phyloP scores from a whole-genome alignment of 2,113 vertebrate genomes.

The Ivindomyrus marchei region DNA sequence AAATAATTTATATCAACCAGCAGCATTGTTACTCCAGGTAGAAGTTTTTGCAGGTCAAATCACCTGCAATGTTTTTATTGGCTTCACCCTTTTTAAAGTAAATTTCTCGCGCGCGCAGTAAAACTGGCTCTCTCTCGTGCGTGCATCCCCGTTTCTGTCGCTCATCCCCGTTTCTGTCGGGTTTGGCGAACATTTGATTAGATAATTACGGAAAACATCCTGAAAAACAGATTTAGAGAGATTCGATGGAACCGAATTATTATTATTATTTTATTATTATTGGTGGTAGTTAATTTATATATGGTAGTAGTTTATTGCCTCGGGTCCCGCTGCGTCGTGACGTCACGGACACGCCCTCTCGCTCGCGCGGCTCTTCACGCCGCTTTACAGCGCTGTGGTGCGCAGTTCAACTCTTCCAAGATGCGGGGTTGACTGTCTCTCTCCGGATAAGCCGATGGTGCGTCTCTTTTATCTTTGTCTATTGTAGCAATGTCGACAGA shows the following conservation, averaged over 20 bases:
- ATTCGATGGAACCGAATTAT: not conserved
- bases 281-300: not conserved
- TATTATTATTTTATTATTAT: not conserved
- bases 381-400: not conserved
- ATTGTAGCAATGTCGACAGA: constrained; percentile 33
- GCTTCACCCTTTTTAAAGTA: not conserved
- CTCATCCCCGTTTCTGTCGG: not conserved
- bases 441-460: not conserved
- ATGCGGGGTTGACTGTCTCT: constrained; percentile 15
- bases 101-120: not conserved
- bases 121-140: not conserved
- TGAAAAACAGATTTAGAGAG: not conserved
- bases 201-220: not conserved
- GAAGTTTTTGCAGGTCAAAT: not conserved
- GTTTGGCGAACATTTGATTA: not conserved
- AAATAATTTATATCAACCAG: not conserved
- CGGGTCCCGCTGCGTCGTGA: not conserved
- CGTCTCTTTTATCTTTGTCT: not conserved
- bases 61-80: not conserved
- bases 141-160: not conserved
- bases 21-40: not conserved
- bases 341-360: not conserved
- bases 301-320: not conserved
- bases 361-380: not conserved
- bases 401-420: not conserved